Base-by-base conservation (phyloP, 2,888 invertebrate species). In the Abscondita cerata region DNA sequence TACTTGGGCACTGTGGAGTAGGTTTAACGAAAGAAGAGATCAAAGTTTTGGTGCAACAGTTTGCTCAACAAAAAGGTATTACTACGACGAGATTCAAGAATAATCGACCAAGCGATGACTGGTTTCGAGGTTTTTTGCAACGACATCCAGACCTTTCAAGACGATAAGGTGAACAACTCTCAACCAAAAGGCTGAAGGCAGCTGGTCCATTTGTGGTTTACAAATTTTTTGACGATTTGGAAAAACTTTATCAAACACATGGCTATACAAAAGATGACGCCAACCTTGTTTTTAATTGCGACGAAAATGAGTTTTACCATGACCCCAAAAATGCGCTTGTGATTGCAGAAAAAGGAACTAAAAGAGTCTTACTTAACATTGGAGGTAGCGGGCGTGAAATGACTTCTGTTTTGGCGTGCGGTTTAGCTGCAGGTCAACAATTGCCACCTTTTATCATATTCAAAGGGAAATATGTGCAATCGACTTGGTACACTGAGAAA, bases 31-130 rank as follows among this genome's bases (percentile, higher is more conserved):
- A 40, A 19, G 12, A 18, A 25, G 25, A 52, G 15, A 40, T 20
- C 4, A 38, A 20, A 8, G 25, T 40, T 38, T 41, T 52, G 8
- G 52, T 52, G 9, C 52, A 40, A 15, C n/a, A 52, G 12, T 52
- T 40, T 13, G 40, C 20, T n/a, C 9, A 12, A 20, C 19, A 38
- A 19, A 11, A 38, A 15, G 36, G 20, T 40, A 40, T 52, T 13
- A 38, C 15, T 11, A 52, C 52, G 0, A 33, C 11, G 18, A n/a
- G n/a, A n/a, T n/a, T n/a, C n/a, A n/a, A n/a, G n/a, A n/a, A n/a
- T n/a, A n/a, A n/a, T n/a, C n/a, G 52, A 36, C 52, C 52, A 9
- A 18, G 52, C 1, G 34, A 52, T n/a, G 52, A 52, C 11, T 52
- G 52, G 52, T 52, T 40, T 12, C n/a, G 11, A 4, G 13, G 20